Base-by-base conservation (phyloP, 2,797 vertebrate genomes). In the Hozukius guyotensis region DNA sequence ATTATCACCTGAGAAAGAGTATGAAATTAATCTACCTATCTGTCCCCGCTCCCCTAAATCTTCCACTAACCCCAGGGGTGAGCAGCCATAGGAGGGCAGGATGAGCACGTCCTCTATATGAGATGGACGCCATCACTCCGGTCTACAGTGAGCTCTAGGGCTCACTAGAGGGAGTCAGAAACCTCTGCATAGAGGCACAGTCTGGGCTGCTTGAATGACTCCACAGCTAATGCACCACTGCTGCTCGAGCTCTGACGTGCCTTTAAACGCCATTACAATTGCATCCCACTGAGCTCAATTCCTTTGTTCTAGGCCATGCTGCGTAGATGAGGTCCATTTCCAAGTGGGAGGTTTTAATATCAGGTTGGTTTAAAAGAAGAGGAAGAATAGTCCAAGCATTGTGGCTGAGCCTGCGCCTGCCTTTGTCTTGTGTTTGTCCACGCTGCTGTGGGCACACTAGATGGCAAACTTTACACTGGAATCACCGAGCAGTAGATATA, bases 381-480 rank as follows among this genome's bases (percentile, higher is more conserved):
- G 24, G 78, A 81, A 49, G 62, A 73, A 68, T 3, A 46, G 70
- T 72, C 71, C 74, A n/a, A n/a, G 78, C 72, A 46, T 29, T 59
- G 81, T 59, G 77, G 34, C 79, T 71, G 80, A 80, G 75, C 75
- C 82, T 57, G 68, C 75, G 82, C 66, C 87, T 86, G 89, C 83
- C 91, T 93, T 93, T 93, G 91, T 93, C 88, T 92, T 38, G 75
- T 80, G 78, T 56, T 84, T 8, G 29, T 84, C 84, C 93, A 93
- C 96, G 96, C 96, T 96, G 96, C 96, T 90, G 93, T 96, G 95
- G 84, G 92, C 96, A 95, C 95, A 93, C 96, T 96, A 95, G 96
- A 95, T 95, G 96, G 95, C 95, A 95, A 94, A 93, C 93, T 90
- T 93, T 88, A 69, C 94, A 92, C 90, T 93, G 76, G 87, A 93